Base-by-base conservation (phyloP, 2,888 invertebrate genomes). In the Nemotelus pantherinus region DNA sequence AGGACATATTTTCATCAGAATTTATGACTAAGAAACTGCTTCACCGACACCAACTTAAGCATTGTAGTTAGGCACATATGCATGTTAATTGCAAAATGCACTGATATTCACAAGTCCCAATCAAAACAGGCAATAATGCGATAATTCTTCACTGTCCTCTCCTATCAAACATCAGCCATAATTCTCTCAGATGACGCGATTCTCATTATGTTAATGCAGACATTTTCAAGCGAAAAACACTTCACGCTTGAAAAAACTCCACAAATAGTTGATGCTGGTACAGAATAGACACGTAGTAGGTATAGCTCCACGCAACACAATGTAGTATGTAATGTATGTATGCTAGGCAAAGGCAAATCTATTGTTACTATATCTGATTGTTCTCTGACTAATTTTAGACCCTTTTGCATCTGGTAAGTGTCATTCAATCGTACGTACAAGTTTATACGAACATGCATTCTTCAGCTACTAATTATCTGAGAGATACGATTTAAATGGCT, bases 381-480 rank as follows among this genome's bases (percentile, higher is more conserved):
- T 72, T 74, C 25, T 25, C 70, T 74, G 74, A 48, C 48, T 74
- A 74, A 74, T 74, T 74, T 74, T 74, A 74, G 74, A 48, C 74
- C 74, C 48, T 74, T 74, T 74, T 60, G 60, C 60, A 74, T 60
- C 60, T 74, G 74, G 39, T 74, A 74, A 74, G 74, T 74, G 74
- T 74, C 74, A 74, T 74, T 74, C 74, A 74, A 63, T 63, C 63
- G 74, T 72, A 47, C 41, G 50, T 50, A 55, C 3, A 25, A 25
- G 25, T 25, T 25, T 25, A 43, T 60, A 60, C 41, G 41, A 41
- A 41, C 74, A 47, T 60, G 60, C 60, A 74, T 74, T 74, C 60
- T 60, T 60, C 41, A 60, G 41, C 74, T 60, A 63, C 74, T 74
- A 74, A 74, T 74, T 74, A 74, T 74, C 74, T 50, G 60, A 39